Conservation (phyloP, 2,888 invertebrate genomes). For the Drosophila limbata region DNA sequence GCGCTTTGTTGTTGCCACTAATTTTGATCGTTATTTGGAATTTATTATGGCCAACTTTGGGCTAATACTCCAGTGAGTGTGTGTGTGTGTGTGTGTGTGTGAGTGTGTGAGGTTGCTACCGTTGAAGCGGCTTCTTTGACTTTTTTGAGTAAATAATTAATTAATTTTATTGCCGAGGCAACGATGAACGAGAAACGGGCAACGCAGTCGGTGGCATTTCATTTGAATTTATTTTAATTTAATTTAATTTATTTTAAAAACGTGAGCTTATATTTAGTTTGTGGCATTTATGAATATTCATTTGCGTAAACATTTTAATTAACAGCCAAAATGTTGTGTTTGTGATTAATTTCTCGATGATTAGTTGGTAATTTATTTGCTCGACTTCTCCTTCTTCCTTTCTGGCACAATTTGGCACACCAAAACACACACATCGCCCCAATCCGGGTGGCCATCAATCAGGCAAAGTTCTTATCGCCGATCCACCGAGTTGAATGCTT, state of each 20-base stretch:
- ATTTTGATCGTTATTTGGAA: conserved; percentile 69
- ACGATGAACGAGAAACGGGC: conserved; percentile 23
- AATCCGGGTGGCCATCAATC: conserved; percentile 59
- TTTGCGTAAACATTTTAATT: conserved; percentile 80
- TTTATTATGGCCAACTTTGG: conserved; percentile 63
- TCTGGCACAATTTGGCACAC: conserved; percentile 21
- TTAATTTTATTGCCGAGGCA: conserved; percentile 69
- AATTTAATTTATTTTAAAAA: conserved; percentile 71
- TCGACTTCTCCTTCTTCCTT: not conserved
- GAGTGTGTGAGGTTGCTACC: conserved; percentile 40
- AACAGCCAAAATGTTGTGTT: conserved; percentile 51
- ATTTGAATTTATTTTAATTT: conserved; percentile 70
- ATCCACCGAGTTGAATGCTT: conserved; percentile 25
- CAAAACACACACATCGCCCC: conserved; percentile 13
- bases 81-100: conserved; percentile 6
- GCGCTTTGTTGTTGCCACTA: conserved; percentile 50
- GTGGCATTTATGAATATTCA: conserved; percentile 66
- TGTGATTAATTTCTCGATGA: conserved; percentile 72
- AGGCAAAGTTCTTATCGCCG: conserved; percentile 28
- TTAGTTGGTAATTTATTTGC: conserved; percentile 73
- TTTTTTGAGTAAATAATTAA: conserved; percentile 72
- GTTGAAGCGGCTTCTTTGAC: conserved; percentile 62
- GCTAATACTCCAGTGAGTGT: conserved; percentile 2
- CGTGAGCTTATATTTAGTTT: conserved; percentile 12
- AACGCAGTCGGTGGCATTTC: conserved; percentile 56